Evolutionary conservation across 1,140 invertebrate genomes (phyloP).

Genomic region (Diprion similis): DNA sequence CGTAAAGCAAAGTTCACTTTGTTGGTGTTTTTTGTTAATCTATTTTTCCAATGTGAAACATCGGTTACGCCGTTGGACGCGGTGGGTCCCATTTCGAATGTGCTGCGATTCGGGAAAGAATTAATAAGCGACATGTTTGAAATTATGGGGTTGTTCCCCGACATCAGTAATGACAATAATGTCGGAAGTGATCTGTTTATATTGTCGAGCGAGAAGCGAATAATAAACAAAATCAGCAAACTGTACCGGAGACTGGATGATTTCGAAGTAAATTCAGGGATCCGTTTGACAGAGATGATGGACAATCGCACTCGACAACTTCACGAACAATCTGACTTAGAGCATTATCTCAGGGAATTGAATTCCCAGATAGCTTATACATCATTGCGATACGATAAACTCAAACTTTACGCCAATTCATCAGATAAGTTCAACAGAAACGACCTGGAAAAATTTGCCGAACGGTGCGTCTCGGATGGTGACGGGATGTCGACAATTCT

Average conservation of each 20-base stretch:
- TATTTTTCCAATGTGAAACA: too few species aligned
- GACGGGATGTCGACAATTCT: slow-evolving; percentile 68
- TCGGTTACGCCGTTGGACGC: too few species aligned
- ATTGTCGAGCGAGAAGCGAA: slow-evolving; percentile 22
- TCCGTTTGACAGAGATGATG: slow-evolving; percentile 33
- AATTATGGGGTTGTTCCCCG: slow-evolving; percentile 66
- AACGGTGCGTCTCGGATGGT: slow-evolving; percentile 69
- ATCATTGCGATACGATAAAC: slow-evolving; percentile 56
- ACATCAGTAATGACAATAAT: too few species aligned
- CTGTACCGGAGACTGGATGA: slow-evolving; percentile 55
- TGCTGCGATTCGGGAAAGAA: slow-evolving; percentile 68
- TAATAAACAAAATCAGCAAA: slow-evolving; percentile 55
- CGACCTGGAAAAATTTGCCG: slow-evolving; percentile 74
- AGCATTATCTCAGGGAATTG: slow-evolving; percentile 66
- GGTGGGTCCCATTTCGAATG: slow-evolving; percentile 64
- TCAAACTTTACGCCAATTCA: slow-evolving; percentile 61
- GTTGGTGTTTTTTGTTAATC: too few species aligned
- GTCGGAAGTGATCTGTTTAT: too few species aligned
- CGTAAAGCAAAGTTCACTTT: too few species aligned
- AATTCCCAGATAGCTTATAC: slow-evolving; percentile 66
- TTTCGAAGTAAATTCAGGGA: slow-evolving; percentile 34
- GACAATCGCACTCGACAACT: slow-evolving; percentile 47
- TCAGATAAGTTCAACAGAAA: slow-evolving; percentile 64
- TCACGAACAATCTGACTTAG: slow-evolving; percentile 59
- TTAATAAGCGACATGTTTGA: slow-evolving; percentile 64